Conservation (phyloP, 2,888 invertebrate genomes). For the Teleiodes luculella region DNA sequence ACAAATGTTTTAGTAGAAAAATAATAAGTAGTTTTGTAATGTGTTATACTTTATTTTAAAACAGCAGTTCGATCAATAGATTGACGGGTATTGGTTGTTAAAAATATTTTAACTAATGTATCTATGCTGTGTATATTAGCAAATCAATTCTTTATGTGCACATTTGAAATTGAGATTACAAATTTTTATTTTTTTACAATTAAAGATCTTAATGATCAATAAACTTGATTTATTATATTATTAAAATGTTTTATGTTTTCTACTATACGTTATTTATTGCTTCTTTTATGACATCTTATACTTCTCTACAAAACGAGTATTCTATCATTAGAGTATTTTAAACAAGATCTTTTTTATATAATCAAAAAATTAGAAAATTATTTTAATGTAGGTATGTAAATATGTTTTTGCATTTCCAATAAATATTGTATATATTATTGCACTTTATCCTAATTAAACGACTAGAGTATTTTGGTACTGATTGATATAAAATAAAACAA, state of each 20-base stretch:
- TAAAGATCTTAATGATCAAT: constrained; percentile 18
- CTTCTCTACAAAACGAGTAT: constrained; percentile 34
- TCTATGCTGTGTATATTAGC: constrained; percentile 23
- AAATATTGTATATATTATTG: constrained; percentile 61
- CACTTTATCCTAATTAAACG: constrained; percentile 45
- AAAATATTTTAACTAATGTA: constrained; percentile 17
- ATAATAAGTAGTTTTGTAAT: constrained; percentile 10
- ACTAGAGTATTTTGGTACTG: constrained; percentile 43
- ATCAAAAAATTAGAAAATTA: constrained; percentile 21
- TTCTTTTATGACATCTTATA: constrained; percentile 31
- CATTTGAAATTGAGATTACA: neutral
- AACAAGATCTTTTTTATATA: constrained; percentile 21
- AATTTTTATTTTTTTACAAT: constrained; percentile 23
- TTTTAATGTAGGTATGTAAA: constrained; percentile 41
- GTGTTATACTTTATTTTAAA: constrained; percentile 45
- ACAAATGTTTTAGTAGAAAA: constrained; percentile 13
- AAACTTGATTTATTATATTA: constrained; percentile 27
- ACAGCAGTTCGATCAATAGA: constrained; percentile 42
- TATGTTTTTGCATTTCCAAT: constrained; percentile 28
- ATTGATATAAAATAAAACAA: constrained; percentile 30
- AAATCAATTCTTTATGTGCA: constrained; percentile 50
- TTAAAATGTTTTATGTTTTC: constrained; percentile 42
- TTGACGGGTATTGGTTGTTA: constrained; percentile 20
- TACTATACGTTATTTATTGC: constrained; percentile 45
- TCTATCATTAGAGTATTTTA: constrained; percentile 12